phyloP scores from a whole-genome alignment of 1,140 invertebrate genomes.

The Trichonephila clavipes region DNA sequence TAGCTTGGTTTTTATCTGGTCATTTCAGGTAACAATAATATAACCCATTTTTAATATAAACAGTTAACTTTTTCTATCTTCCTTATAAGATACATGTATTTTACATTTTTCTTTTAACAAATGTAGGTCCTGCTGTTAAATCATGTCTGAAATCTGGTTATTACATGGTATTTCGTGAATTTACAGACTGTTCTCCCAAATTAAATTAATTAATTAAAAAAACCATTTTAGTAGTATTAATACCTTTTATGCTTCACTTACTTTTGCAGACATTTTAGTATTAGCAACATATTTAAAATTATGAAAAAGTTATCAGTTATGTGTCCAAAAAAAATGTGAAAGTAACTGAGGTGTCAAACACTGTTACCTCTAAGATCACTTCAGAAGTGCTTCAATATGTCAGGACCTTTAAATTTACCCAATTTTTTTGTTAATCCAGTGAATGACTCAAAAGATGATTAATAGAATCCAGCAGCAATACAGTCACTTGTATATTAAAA shows the following conservation, averaged over 20 bases:
- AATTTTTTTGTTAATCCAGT: too few species aligned
- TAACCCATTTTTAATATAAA: background rate
- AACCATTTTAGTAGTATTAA: background rate
- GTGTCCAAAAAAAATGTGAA: background rate
- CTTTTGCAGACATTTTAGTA: background rate
- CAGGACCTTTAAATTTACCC: too few species aligned
- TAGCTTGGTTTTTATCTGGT: background rate
- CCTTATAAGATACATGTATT: background rate
- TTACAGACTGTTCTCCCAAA: background rate
- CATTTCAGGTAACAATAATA: background rate
- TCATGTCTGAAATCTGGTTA: background rate
- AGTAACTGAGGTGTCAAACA: background rate
- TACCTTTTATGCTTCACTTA: too few species aligned
- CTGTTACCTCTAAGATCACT: too few species aligned
- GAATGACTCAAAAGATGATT: too few species aligned
- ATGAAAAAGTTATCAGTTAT: background rate
- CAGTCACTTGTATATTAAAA: too few species aligned
- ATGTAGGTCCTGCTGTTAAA: background rate
- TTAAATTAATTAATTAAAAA: background rate
- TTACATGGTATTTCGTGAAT: background rate
- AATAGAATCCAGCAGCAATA: too few species aligned
- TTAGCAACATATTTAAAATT: background rate
- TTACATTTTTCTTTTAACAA: background rate
- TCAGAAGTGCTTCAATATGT: too few species aligned
- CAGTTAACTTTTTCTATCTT: background rate